phyloP scores from a whole-genome alignment of 2,888 invertebrate species.

The Erebia ligea region DNA sequence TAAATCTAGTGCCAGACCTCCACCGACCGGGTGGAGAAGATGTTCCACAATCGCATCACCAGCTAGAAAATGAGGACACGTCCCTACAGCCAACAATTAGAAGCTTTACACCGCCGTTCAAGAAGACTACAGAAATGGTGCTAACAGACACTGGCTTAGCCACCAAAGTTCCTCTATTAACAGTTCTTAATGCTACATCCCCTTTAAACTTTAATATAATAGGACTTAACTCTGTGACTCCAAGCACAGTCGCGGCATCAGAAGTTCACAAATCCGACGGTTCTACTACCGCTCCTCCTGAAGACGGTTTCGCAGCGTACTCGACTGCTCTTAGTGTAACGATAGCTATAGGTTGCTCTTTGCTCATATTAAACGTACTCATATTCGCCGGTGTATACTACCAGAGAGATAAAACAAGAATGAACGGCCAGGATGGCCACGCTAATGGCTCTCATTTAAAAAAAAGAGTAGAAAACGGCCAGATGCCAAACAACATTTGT shows the following conservation, averaged over 20 bases:
- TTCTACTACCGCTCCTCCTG: constrained; percentile 85
- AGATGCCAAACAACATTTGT: constrained; percentile 94
- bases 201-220: constrained; percentile 72
- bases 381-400: constrained; percentile 98
- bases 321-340: constrained; percentile 96
- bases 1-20: constrained; percentile 95
- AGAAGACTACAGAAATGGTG: constrained; percentile 80
- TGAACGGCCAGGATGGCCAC: constrained; percentile 84
- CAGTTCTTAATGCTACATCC: constrained; percentile 71
- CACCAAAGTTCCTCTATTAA: constrained; percentile 68
- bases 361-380: constrained; percentile 94
- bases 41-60: constrained; percentile 92
- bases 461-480: constrained; percentile 91
- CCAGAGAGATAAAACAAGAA: constrained; percentile 92
- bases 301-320: constrained; percentile 94
- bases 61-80: constrained; percentile 89
- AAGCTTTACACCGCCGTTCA: constrained; percentile 82
- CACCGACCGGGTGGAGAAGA: constrained; percentile 94
- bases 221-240: constrained; percentile 67
- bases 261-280: constrained; percentile 69
- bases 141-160: constrained; percentile 70
- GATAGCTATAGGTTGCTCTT: constrained; percentile 96
- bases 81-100: constrained; percentile 79
- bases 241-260: constrained; percentile 56
- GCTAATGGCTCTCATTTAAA: constrained; percentile 83